These are phyloP conservation scores for Ephydatia muelleri DNA, from an alignment of 37 sponge, comb jelly and placozoan genomes.

Conservation along the genomic window DNA sequence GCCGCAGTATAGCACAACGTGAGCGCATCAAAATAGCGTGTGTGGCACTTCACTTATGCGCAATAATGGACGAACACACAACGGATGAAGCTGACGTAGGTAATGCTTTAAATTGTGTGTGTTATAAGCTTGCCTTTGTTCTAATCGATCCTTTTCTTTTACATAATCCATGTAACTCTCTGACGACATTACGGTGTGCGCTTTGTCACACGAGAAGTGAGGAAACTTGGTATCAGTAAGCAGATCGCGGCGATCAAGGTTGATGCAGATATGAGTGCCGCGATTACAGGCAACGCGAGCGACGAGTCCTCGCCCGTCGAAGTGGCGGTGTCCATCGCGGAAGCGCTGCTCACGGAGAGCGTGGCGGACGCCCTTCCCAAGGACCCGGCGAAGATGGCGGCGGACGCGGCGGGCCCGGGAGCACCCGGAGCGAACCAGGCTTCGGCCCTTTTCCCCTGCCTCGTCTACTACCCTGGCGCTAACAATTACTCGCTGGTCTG, in stretches of 20 bases:
- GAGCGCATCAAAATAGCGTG: background rate
- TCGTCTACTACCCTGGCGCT: slow-evolving; percentile 65
- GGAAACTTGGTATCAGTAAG: background rate
- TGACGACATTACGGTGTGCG: too few species aligned
- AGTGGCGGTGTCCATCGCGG: background rate
- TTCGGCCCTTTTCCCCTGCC: slow-evolving; percentile 55
- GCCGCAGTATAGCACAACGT: background rate
- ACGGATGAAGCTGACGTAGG: background rate
- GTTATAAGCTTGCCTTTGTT: background rate
- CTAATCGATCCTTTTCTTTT: too few species aligned
- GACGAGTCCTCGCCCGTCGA: background rate
- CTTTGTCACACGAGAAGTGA: too few species aligned
- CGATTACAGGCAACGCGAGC: too few species aligned
- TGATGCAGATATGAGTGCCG: background rate
- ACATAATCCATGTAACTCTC: background rate
- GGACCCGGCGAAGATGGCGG: background rate
- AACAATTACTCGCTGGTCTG: slow-evolving; percentile 64
- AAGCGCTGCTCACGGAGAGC: background rate
- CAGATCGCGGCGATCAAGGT: background rate
- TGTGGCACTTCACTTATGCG: background rate
- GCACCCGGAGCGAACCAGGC: background rate
- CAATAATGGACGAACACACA: background rate
- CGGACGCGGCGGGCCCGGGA: background rate
- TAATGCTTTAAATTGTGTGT: background rate
- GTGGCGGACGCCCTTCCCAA: background rate